Evolutionary conservation across 2,888 invertebrate genomes (phyloP), one percentile per base, ranked within the genome.

Genomic region (Drosophila prostipennis): DNA sequence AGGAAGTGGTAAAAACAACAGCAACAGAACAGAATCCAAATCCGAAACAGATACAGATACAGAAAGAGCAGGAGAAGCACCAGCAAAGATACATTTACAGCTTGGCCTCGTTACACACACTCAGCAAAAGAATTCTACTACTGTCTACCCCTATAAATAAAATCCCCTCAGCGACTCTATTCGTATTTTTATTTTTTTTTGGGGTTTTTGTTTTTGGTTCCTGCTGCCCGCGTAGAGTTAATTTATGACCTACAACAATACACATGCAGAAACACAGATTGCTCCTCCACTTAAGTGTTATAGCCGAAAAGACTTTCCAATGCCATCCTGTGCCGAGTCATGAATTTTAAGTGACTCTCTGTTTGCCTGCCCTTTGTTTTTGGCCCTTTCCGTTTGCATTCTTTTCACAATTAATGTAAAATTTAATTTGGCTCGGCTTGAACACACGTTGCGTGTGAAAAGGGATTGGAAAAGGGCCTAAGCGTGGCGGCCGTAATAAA

Each of bases 301-400:
- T 60, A 58, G 43, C 57, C 53, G 49, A 74, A 58, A 73, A 60
- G 53, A 58, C 45, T 59, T 51, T 57, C 46, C 54, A 65, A 58
- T 59, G 48, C 42, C 63, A 37, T 53, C 55, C 57, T 51, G 70
- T 60, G 78, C 53, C 76, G 71, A 70, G 71, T 71, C 79, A 79
- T 87, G 87, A 74, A 79, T 79, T 83, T 86, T 72, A 87, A 85
- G 78, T 85, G 71, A 79, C 77, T 81, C 48, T 49, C 43, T 51
- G 8, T n/a, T 8, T 13, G 48, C 13, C 52, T 39, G 60, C 57
- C 64, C 29, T n/a, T 34, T 49, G 29, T 19, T 42, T 23, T 14
- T 32, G 23, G 42, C 37, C 61, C 29, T 39, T 61, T 54, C 46
- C 55, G 51, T 61, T 72, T 54, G 48, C 54, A 73, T 69, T 74